Evolutionary conservation across 2,888 invertebrate genomes (phyloP).

Genomic region (Eristalinus aeneus): DNA sequence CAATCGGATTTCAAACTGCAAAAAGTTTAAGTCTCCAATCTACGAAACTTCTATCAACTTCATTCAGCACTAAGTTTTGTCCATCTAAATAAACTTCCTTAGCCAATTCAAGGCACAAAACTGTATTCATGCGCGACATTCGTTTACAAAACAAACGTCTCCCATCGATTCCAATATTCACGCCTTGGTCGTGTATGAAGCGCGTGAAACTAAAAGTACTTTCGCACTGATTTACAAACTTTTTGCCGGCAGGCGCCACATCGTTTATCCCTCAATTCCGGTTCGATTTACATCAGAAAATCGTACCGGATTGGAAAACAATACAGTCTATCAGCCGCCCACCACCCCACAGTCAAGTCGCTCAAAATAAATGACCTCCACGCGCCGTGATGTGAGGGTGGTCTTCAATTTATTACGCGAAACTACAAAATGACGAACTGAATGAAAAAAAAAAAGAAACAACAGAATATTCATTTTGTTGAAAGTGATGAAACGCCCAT

Average conservation of each 20-base stretch:
- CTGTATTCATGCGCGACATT: background rate
- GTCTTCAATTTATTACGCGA: background rate
- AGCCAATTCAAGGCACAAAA: background rate
- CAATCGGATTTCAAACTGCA: no score
- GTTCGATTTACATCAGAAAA: background rate
- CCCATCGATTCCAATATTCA: background rate
- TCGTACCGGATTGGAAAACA: background rate
- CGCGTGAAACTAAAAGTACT: background rate
- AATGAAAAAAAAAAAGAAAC: background rate
- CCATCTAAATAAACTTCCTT: no score
- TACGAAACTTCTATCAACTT: no score
- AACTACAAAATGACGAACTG: background rate
- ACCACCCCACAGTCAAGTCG: background rate
- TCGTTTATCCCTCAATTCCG: background rate
- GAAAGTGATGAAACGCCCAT: slow-evolving; percentile 37
- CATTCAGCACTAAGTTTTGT: no score
- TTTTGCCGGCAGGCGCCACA: background rate
- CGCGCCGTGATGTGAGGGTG: background rate
- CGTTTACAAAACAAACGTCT: background rate
- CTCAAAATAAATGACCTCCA: background rate
- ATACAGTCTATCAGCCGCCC: background rate
- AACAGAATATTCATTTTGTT: slow-evolving; percentile 9
- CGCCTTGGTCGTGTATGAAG: background rate
- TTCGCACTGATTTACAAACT: background rate
- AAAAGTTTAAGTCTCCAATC: no score